phyloP scores from a whole-genome alignment of 2,888 invertebrate genomes.

The Laspeyria flexula region DNA sequence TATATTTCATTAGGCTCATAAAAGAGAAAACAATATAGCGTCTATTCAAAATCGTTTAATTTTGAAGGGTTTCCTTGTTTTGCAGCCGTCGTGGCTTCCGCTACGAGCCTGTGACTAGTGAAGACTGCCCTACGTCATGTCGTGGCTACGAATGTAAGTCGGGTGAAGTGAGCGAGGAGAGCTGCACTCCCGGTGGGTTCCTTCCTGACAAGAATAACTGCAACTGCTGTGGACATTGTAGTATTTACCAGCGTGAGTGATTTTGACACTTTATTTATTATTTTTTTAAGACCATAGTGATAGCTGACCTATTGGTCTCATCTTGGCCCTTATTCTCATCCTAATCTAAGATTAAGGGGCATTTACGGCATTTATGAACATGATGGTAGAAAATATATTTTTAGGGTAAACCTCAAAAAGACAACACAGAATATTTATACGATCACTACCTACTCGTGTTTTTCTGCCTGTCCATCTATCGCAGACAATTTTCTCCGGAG shows the following conservation, averaged over 20 bases:
- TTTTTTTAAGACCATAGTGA: neutral
- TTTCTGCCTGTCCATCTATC: too few species aligned
- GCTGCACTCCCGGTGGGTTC: slow-evolving; percentile 68
- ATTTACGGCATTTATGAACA: too few species aligned
- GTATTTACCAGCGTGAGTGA: slow-evolving; percentile 71
- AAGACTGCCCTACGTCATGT: slow-evolving; percentile 70
- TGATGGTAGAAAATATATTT: too few species aligned
- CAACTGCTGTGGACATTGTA: slow-evolving; percentile 78
- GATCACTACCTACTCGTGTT: too few species aligned
- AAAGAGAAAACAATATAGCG: too few species aligned
- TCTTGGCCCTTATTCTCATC: too few species aligned
- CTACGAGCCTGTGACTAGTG: slow-evolving; percentile 56
- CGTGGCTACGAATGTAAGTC: slow-evolving; percentile 62
- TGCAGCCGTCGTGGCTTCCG: slow-evolving; percentile 66
- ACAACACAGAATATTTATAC: too few species aligned
- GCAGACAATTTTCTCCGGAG: too few species aligned
- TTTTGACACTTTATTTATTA: neutral
- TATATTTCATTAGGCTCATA: too few species aligned
- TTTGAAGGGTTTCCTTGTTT: neutral
- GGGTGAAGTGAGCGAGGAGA: slow-evolving; percentile 54
- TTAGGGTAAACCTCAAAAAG: too few species aligned
- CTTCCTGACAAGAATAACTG: slow-evolving; percentile 69
- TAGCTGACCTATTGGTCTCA: too few species aligned
- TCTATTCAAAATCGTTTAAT: neutral
- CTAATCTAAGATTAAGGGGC: too few species aligned